Base-by-base conservation (phyloP, 2,113 vertebrate species). In the Sarotherodon lohbergeri region DNA sequence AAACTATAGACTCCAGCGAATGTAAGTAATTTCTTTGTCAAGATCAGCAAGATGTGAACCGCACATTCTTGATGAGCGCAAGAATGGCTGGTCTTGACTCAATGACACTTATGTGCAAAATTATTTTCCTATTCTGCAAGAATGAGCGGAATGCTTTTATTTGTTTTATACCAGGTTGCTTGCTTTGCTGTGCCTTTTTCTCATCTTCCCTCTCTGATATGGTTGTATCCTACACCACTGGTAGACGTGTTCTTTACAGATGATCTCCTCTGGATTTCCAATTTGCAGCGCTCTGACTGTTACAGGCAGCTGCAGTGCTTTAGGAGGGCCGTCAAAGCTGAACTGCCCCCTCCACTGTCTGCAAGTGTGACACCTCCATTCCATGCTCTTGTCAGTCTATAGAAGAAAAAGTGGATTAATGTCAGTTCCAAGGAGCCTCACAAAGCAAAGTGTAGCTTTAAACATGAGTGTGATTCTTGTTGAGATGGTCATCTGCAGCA, bases 261-360 rank as follows among this genome's bases (percentile, higher is more conserved):
- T 96, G 93, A 97, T 96, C 94, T 96, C 94, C 93, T 93, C 93
- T 94, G 94, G 95, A 95, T 95, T 95, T 96, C 93, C 95, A 96
- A 95, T 96, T 95, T 96, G 92, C 93, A 91, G 94, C 83, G 81
- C 84, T 92, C 84, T 91, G 92, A 94, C 93, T 94, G 94, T 90
- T 92, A 89, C 90, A 92, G 90, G 92, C 92, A 85, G 91, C 93
- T 87, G 90, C 87, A 85, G 82, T 81, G 91, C 93, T 93, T 92
- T 93, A 93, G 91, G 90, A 59, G 86, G 86, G 91, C 91, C 82
- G 84, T 93, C 90, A 92, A 85, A 90, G 86, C 88, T 43, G 17
- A 34, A 57, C 89, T 90, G 83, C 82, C 87, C 89, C 85, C 82
- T 84, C 63, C 90, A 48, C 90, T 87, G 91, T 91, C 91, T 92